Evolutionary conservation across 1,140 invertebrate species (phyloP), one percentile per base, ranked within the genome.

Genomic region (Drosophila yakuba): DNA sequence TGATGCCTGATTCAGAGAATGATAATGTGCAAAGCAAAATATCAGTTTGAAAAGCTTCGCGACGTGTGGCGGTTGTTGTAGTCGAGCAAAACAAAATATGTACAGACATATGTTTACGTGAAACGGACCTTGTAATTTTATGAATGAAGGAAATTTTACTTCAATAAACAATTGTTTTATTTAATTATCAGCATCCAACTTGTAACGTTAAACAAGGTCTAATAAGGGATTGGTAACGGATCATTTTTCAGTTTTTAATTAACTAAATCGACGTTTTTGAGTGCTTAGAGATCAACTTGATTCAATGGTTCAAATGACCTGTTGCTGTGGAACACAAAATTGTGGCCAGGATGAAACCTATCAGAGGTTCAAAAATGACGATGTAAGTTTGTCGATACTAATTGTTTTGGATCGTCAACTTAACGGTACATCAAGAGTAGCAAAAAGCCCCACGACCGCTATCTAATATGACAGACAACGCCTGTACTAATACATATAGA

Each of bases 11-110:
- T 15, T 61, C 59, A 57, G 75, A 43, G 32, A 45, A 52, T 54
- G 52, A 62, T 47, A 51, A 35, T 64, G 44, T 51, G 41, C 72
- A 66, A 67, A 44, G 35, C 63, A 14, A 57, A 59, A 56, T 59
- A 75, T 80, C 44, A 83, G 80, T 83, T 74, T 36, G 20, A 60
- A 51, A 84, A 55, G 77, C 47, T 35, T 67, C 17, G 81, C 54
- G 60, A 50, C 17, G 41, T n/a, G 38, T 45, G 15, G 47, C 43
- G 80, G 80, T 71, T 67, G 74, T 43, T 74, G 8, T 11, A 38
- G 36, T 32, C 48, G 55, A 57, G 48, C 48, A 56, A 43, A 15
- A n/a, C 10, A 17, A 44, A 17, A 23, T 74, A 59, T 39, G 38
- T 39, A 39, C 38, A 39, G 4, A 14, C 12, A 11, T 38, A 14